Base-by-base conservation (phyloP, 2,888 invertebrate genomes). In the Macropis europaea region DNA sequence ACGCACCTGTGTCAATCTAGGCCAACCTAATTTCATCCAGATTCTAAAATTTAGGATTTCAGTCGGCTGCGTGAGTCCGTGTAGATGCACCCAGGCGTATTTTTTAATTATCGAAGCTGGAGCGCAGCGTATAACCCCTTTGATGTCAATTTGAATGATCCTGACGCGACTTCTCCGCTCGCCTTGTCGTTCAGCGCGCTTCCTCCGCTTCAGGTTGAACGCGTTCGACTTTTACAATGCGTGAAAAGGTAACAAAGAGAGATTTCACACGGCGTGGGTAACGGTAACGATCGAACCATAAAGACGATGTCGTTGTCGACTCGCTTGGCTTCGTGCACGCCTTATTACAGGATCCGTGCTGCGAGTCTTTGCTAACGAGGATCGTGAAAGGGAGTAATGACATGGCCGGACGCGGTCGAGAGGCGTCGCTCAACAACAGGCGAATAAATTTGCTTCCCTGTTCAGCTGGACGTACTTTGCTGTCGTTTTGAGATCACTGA, bases 341-440 rank as follows among this genome's bases (percentile, higher is more conserved):
- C 72, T 81, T 79, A 70, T 79, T 81, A 74, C 72, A 81, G 70
- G 72, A 79, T 76, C 59, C 71, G 69, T 78, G 67, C 60, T 78
- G 72, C 60, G 78, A 72, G 52, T 76, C 74, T 52, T 81, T 57
- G 67, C 82, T 87, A 87, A 87, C 86, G 86, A 87, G 86, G 75
- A 83, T 83, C 86, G 81, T 84, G 85, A 87, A 87, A 85, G 83
- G 84, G 86, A 85, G 86, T 87, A 87, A 87, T 86, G 87, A 87
- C 86, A 87, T 81, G 82, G 82, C 82, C 82, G 82, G 85, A 86
- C 85, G 85, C 83, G 86, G 83, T 84, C 82, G 81, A 81, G 81
- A 82, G 82, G 74, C 80, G 77, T 81, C 74, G 75, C 73, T 76
- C 77, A 73, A 81, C 76, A 61, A 80, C 77, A 40, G 70, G 60